These are phyloP conservation scores for Centruroides vittatus DNA, from an alignment of 1,140 invertebrate genomes.

Conservation along the genomic window DNA sequence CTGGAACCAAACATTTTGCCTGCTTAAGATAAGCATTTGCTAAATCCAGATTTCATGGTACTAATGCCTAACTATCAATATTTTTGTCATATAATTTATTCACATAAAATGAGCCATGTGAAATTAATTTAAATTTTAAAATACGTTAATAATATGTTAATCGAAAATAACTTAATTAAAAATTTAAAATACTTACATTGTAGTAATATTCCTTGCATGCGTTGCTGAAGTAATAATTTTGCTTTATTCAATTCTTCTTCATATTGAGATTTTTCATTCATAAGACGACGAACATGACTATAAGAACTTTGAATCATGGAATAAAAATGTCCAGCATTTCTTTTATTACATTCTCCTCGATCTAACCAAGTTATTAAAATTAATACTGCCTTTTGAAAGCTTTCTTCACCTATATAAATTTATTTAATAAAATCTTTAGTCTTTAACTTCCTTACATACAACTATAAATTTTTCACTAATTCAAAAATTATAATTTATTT, in stretches of 20 bases:
- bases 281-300: slow-evolving; percentile 66
- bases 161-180: slow-evolving; percentile 19
- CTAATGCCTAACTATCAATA: too few species aligned
- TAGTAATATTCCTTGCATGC: slow-evolving; percentile 59
- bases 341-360: slow-evolving; percentile 75
- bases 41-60: too few species aligned
- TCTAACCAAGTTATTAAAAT: slow-evolving; percentile 80
- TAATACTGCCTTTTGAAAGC: slow-evolving; percentile 40
- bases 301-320: slow-evolving; percentile 88
- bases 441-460: slow-evolving; percentile 4
- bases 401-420: slow-evolving; percentile 28
- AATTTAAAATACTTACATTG: slow-evolving; percentile 58
- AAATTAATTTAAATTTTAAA: too few species aligned
- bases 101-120: too few species aligned
- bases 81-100: too few species aligned
- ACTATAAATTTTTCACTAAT: not conserved
- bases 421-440: slow-evolving; percentile 12
- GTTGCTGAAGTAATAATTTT: slow-evolving; percentile 58
- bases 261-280: slow-evolving; percentile 64
- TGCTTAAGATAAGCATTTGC: too few species aligned
- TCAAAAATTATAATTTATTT: slow-evolving; percentile 5
- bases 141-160: too few species aligned
- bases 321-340: slow-evolving; percentile 78
- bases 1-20: too few species aligned
- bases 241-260: slow-evolving; percentile 73